Percentiles rank a stretch among this genome's conserved stretches.
phyloP scores from a whole-genome alignment of 1,140 invertebrate species.

The Lepeophtheirus salmonis region DNA sequence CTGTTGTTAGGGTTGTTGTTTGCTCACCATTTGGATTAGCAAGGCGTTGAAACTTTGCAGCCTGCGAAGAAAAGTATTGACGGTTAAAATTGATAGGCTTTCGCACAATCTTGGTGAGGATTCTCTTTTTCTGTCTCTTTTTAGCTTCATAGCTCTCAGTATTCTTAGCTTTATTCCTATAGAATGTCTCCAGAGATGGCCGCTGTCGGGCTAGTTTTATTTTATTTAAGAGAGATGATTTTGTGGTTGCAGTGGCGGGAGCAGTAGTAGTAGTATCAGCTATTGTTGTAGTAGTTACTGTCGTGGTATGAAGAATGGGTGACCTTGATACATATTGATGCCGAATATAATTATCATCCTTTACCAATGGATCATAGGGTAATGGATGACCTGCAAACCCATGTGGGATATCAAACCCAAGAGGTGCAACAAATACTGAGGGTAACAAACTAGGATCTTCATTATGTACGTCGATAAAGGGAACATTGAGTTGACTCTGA shows the following conservation, averaged over 20 bases:
- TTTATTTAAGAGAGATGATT: neutral
- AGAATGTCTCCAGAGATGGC: slow-evolving; percentile 3
- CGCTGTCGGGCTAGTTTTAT: slow-evolving; percentile 7
- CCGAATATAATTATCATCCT: neutral
- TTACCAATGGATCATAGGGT: slow-evolving; percentile 1
- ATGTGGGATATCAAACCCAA: slow-evolving; percentile 8
- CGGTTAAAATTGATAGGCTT: neutral
- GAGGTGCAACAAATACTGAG: slow-evolving; percentile 13
- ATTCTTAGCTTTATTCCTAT: neutral
- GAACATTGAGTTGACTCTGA: neutral
- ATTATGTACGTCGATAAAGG: neutral
- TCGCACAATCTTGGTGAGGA: slow-evolving; percentile 11
- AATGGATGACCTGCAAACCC: slow-evolving; percentile 14
- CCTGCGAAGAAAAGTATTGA: neutral
- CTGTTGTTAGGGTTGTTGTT: neutral
- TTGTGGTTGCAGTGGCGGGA: neutral
- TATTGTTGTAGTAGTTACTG: neutral
- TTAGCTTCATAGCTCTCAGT: neutral
- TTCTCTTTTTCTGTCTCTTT: slow-evolving; percentile 3
- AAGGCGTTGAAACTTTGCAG: neutral
- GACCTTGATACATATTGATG: neutral
- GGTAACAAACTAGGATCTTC: neutral
- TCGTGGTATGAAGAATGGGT: neutral
- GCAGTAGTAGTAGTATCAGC: slow-evolving; percentile 3
- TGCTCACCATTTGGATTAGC: neutral